Conservation (phyloP, 2,888 invertebrate species). For the Halictus quadricinctus region DNA sequence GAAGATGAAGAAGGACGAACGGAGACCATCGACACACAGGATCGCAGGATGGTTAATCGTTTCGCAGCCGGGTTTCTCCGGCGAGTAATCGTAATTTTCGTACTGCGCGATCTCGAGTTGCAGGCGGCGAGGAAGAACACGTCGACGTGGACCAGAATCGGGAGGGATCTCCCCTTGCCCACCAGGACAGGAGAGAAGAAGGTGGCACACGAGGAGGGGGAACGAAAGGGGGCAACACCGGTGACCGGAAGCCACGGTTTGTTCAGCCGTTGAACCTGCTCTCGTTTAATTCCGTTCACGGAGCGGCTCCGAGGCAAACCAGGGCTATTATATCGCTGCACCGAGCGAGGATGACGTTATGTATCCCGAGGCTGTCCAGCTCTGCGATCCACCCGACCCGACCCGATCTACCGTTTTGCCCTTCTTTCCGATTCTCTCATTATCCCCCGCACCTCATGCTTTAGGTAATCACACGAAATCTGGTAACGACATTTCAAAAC, state of each 20-base stretch:
- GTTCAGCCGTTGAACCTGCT: constrained; percentile 69
- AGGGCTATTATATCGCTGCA: constrained; percentile 66
- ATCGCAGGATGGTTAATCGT: constrained; percentile 18
- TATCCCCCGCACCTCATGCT: constrained; percentile 17
- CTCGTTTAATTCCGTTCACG: constrained; percentile 70
- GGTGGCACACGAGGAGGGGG: background rate
- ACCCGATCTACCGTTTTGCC: constrained; percentile 7
- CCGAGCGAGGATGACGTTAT: constrained; percentile 66
- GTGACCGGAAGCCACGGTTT: constrained; percentile 68
- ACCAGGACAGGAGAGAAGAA: background rate
- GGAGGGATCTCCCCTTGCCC: background rate
- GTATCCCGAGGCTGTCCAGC: constrained; percentile 64
- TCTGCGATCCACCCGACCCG: constrained; percentile 38
- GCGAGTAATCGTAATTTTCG: constrained; percentile 60
- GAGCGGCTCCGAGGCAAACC: constrained; percentile 65
- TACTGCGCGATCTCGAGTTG: constrained; percentile 45
- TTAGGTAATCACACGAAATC: too few relatives aligned
- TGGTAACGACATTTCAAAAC: too few relatives aligned
- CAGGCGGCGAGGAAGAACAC: constrained; percentile 17
- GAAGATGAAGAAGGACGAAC: background rate
- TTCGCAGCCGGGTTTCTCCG: constrained; percentile 8
- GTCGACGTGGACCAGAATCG: background rate
- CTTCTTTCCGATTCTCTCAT: constrained; percentile 42
- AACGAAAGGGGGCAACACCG: background rate
- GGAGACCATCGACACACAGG: background rate